These are phyloP conservation scores for Sciurus vulgaris DNA, from an alignment of 2,797 vertebrate genomes.

Conservation along the genomic window DNA sequence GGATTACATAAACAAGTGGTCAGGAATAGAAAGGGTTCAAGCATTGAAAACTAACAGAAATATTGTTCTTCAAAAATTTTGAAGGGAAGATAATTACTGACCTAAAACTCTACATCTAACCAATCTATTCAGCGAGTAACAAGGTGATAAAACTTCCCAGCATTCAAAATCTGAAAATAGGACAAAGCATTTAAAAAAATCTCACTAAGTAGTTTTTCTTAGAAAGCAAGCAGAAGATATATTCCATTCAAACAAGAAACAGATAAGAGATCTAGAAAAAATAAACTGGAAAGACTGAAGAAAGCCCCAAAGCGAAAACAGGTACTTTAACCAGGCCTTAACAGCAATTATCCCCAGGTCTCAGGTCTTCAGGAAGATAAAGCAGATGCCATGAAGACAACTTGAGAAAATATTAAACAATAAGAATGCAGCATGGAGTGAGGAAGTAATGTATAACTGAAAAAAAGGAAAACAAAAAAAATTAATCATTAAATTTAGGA, in stretches of 20 bases:
- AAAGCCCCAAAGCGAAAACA: not conserved
- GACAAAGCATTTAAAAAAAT: not conserved
- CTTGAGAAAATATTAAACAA: conserved; percentile 8
- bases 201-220: not conserved
- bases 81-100: conserved; percentile 17
- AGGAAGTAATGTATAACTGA: not conserved
- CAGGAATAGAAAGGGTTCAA: not conserved
- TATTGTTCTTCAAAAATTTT: not conserved
- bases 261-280: not conserved
- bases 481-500: not conserved
- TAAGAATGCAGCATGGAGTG: not conserved
- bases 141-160: not conserved
- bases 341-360: not conserved
- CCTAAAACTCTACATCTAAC: not conserved
- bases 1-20: not conserved
- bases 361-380: conserved; percentile 5
- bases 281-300: not conserved
- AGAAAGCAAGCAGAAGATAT: conserved; percentile 27
- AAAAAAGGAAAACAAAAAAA: not conserved
- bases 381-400: not conserved
- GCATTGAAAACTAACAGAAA: not conserved
- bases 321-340: not conserved
- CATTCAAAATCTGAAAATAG: not conserved
- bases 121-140: not conserved
- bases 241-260: not conserved